Evolutionary conservation across 2,113 vertebrate species (phyloP).

Genomic region (Passer montanus): DNA sequence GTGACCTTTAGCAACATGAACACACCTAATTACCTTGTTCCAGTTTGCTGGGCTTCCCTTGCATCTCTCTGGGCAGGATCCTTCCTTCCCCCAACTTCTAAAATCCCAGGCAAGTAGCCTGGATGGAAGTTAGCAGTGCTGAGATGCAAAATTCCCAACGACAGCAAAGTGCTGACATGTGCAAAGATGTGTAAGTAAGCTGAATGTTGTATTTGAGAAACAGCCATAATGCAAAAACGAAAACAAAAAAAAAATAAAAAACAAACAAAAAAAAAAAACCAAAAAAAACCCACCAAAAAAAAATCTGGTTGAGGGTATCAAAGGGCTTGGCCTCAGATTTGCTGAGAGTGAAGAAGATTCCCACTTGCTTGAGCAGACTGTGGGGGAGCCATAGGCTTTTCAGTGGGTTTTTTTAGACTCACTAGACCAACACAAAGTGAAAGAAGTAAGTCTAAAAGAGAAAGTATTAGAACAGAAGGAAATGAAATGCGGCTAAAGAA

Average conservation of each 20-base stretch:
- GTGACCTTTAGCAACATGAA: not conserved
- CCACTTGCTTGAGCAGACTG: not conserved
- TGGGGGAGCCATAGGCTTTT: not conserved
- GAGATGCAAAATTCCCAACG: not conserved
- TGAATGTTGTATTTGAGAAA: not conserved
- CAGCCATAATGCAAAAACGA: not conserved
- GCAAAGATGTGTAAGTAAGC: constrained; percentile 2
- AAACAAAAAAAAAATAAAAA: not conserved
- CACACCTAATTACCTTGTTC: not conserved
- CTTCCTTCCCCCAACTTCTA: not conserved
- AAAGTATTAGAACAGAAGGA: constrained; percentile 27
- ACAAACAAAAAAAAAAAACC: not conserved
- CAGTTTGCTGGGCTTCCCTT: not conserved
- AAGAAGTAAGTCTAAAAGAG: not conserved
- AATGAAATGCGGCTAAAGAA: constrained; percentile 44
- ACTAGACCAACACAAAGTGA: not conserved
- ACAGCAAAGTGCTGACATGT: not conserved
- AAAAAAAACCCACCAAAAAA: not conserved
- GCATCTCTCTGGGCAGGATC: not conserved
- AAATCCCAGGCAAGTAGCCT: not conserved
- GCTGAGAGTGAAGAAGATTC: constrained; percentile 1
- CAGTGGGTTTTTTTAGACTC: not conserved
- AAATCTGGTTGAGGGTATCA: not conserved
- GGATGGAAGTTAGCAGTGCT: not conserved
- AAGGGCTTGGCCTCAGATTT: not conserved